Conservation (phyloP, 2,888 invertebrate species). For the Azorinus chamasolen region DNA sequence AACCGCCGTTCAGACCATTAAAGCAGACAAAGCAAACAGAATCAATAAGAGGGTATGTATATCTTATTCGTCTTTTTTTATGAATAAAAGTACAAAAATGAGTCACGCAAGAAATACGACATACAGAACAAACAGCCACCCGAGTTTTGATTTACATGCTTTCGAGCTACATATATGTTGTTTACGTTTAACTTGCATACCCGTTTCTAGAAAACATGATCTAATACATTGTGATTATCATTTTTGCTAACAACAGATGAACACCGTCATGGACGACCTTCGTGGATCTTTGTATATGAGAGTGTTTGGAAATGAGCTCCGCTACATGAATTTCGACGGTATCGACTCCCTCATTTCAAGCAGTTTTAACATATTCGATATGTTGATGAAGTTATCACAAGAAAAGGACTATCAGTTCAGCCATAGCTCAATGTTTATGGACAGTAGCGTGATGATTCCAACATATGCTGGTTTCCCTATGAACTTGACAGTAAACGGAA, state of each 20-base stretch:
- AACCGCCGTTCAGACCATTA: conserved; percentile 61
- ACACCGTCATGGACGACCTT: conserved; percentile 71
- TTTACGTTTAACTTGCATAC: too few species aligned
- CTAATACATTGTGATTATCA: too few species aligned
- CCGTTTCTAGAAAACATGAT: too few species aligned
- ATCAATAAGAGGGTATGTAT: conserved; percentile 66
- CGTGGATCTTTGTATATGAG: conserved; percentile 90
- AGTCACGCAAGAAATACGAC: too few species aligned
- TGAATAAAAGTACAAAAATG: too few species aligned
- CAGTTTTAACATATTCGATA: conserved; percentile 67
- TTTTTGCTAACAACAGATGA: conserved; percentile 34
- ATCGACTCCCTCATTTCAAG: conserved; percentile 47
- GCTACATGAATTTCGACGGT: conserved; percentile 74
- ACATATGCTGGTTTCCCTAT: conserved; percentile 94
- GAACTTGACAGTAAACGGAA: conserved; percentile 94
- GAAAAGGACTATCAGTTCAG: conserved; percentile 74
- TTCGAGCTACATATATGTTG: too few species aligned
- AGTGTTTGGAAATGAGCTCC: conserved; percentile 95
- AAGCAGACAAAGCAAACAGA: conserved; percentile 64
- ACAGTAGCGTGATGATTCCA: conserved; percentile 94
- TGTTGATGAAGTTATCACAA: conserved; percentile 69
- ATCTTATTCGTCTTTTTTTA: too few species aligned
- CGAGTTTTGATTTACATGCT: too few species aligned
- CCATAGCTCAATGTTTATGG: conserved; percentile 94
- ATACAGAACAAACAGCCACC: too few species aligned